Evolutionary conservation across 2,113 vertebrate species (phyloP).

Genomic region (Paradoxurus hermaphroditus): DNA sequence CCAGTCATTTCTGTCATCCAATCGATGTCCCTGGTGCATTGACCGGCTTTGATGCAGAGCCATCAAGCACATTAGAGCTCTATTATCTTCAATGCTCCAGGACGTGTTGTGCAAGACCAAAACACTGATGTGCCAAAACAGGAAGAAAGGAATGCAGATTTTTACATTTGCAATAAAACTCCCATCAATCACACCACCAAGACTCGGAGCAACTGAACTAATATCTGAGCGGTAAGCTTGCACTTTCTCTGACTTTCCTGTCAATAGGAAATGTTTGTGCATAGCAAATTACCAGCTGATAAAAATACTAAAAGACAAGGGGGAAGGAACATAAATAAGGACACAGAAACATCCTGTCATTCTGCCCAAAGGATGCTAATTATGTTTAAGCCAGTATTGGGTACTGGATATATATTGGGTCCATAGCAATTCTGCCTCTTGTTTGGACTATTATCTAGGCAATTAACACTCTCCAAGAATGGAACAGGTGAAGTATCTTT

Average conservation of each 20-base stretch:
- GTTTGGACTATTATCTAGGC: neutral
- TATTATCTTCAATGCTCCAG: neutral
- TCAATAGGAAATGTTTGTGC: slow-evolving; percentile 30
- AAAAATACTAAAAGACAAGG: neutral
- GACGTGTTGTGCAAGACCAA: neutral
- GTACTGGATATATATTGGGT: neutral
- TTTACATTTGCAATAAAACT: slow-evolving; percentile 46
- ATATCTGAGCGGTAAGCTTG: slow-evolving; percentile 25
- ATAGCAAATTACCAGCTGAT: slow-evolving; percentile 10
- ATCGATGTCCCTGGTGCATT: neutral
- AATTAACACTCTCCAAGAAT: neutral
- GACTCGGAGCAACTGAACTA: slow-evolving; percentile 26
- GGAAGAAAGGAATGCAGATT: slow-evolving; percentile 16
- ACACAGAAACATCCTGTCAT: neutral
- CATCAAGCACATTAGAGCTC: neutral
- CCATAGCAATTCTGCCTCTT: neutral
- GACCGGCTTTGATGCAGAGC: neutral
- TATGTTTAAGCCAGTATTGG: neutral
- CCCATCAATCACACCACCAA: slow-evolving; percentile 52
- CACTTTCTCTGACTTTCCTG: slow-evolving; percentile 32
- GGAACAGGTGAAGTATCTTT: neutral
- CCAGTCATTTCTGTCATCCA: neutral
- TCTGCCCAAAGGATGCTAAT: neutral
- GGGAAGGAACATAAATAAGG: neutral
- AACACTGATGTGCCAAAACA: neutral